These are phyloP conservation scores for Otus sunia DNA, from an alignment of 2,113 vertebrate species.

Conservation along the genomic window DNA sequence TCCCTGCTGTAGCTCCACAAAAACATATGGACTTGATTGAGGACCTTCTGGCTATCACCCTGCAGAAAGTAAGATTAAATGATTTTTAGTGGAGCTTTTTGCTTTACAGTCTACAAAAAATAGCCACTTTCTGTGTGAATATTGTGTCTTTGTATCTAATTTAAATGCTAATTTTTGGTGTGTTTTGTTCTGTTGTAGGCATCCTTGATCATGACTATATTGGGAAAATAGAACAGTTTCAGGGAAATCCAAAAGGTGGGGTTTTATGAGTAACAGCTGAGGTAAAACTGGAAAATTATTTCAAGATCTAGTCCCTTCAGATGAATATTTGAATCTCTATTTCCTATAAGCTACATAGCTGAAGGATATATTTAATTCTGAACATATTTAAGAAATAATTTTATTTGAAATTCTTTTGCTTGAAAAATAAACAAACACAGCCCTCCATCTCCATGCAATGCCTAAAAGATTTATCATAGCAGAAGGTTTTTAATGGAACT, in stretches of 20 bases:
- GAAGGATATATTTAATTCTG: conserved; percentile 9
- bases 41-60: not conserved
- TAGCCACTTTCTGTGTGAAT: not conserved
- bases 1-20: not conserved
- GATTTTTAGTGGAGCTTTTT: not conserved
- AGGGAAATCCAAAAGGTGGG: not conserved
- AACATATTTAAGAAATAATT: not conserved
- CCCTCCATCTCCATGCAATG: not conserved
- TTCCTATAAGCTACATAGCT: not conserved
- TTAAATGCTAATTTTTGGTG: not conserved
- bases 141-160: not conserved
- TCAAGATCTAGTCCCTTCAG: not conserved
- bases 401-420: not conserved
- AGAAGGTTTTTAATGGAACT: not conserved
- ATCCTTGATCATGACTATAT: not conserved
- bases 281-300: not conserved
- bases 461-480: not conserved
- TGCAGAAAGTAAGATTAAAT: not conserved
- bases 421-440: not conserved
- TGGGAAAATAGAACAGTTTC: not conserved
- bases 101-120: not conserved
- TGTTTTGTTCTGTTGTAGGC: not conserved
- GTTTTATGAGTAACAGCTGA: not conserved
- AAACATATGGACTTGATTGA: not conserved
- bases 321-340: not conserved